Base-by-base conservation (phyloP, 2,888 invertebrate species). In the Caradrina kadenii region DNA sequence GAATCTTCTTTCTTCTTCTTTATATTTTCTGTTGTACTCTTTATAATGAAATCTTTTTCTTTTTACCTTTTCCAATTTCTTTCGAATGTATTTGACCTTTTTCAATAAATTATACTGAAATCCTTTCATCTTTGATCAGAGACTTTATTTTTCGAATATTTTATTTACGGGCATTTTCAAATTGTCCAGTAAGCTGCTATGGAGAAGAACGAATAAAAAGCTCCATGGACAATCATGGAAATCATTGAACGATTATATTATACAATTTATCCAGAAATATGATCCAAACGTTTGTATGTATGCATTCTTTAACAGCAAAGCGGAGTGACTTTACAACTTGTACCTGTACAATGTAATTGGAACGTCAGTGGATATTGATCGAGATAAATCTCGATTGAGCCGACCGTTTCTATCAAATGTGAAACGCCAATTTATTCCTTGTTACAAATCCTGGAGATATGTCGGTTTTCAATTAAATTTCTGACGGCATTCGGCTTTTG, bases 351-450 rank as follows among this genome's bases (percentile, higher is more conserved):
- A 86, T 92, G 91, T 94, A 94, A 94, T 94, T 94, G 94, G 94
- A 92, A 90, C 90, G 93, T 94, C 94, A 93, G 71, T 90, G 89
- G 89, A 89, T 92, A 92, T 92, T 90, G 93, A 93, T 92, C 92
- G 91, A 91, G 90, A 92, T 93, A 91, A 93, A 94, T 93, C 92
- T 90, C 89, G 89, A 91, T 90, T 85, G 87, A 85, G 88, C 80
- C 85, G 84, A 88, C 85, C 87, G 72, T 84, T 88, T 86, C 86
- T 85, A 88, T 88, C 84, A 83, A 85, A 87, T 80, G 82, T 82
- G 76, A 81, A 85, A 87, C 81, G 79, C 77, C 85, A 87, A 88
- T 87, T 87, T 87, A 88, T 89, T 85, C 81, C 81, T 81, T 77
- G 84, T 82, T 78, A 83, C 81, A 85, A 85, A 85, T 85, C 75